Percentiles rank a stretch among this genome's conserved stretches.
phyloP scores from a whole-genome alignment of 2,888 invertebrate species.

The Ophion costatus region DNA sequence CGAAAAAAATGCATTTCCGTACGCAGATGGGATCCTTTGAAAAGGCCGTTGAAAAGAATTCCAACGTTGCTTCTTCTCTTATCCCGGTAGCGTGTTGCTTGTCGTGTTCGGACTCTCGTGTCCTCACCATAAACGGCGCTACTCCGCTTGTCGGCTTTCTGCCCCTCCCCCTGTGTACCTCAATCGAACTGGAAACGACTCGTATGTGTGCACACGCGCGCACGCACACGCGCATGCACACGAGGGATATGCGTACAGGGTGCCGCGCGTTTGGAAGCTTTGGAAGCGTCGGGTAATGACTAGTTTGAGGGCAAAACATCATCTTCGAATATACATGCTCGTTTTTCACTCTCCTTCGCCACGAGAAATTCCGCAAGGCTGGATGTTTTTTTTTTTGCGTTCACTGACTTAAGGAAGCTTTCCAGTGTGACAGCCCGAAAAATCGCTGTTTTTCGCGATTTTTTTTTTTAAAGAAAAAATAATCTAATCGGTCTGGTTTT shows the following conservation, averaged over 20 bases:
- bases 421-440: too few relatives aligned
- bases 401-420: too few relatives aligned
- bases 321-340: too few relatives aligned
- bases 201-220: neutral
- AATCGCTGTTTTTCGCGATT: too few relatives aligned
- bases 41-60: neutral
- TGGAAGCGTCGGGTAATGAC: too few relatives aligned
- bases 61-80: constrained; percentile 8
- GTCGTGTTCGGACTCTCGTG: constrained; percentile 43
- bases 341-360: too few relatives aligned
- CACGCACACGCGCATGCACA: neutral
- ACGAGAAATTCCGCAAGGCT: neutral
- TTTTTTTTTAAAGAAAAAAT: too few relatives aligned
- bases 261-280: too few relatives aligned
- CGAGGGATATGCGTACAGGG: too few relatives aligned
- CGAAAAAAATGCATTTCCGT: too few relatives aligned
- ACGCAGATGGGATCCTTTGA: neutral
- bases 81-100: constrained; percentile 47
- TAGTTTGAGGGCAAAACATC: too few relatives aligned
- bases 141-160: constrained; percentile 43
- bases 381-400: neutral
- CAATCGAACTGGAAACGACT: neutral
- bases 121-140: constrained; percentile 66
- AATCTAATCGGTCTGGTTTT: too few relatives aligned
- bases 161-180: constrained; percentile 20